Evolutionary conservation across 1,140 invertebrate species (phyloP), one percentile per base, ranked within the genome.

Genomic region (Camponotus floridanus): DNA sequence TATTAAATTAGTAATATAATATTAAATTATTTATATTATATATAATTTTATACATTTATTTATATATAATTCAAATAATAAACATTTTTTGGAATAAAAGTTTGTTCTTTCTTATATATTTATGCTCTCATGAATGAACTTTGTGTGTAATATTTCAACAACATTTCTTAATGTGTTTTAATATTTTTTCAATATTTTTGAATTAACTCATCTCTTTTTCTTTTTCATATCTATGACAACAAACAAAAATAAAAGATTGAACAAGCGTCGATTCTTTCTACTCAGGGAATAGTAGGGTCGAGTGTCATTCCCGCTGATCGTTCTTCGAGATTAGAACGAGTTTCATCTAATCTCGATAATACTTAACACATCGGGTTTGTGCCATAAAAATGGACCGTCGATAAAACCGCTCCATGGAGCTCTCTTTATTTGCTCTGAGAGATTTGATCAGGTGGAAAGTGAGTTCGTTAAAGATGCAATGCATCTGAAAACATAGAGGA

Each of bases 271-370:
- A 26, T 80, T 51, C 13, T 70, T 80, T 26, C 33, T 68, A 15
- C 61, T 33, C 18, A 26, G 15, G 21, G 48, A 70, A n/a, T 11
- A 70, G 76, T n/a, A 71, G 42, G 39, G 33, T 83, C 55, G 39
- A 51, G 26, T 73, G 55, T 74, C 67, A 68, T 80, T 80, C 13
- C 4, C 68, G 42, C 45, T 73, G 68, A 73, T 73, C 68, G 79
- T 61, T 62, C 55, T 73, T 31, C 70, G 39, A n/a, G 79, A 74
- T 83, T 68, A 45, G 39, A 61, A 83, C 42, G 68, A 83, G 57
- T 26, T 73, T 73, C 48, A 18, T 31, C 70, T 83, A 74, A 83
- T 83, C 79, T 83, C 55, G 79, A 83, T 73, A 61, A 74, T 83
- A 62, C 79, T 83, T 83, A 83, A 74, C 79, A 81, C 51, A 55